A percentile compares a stretch with the other conserved stretches of the same genome.
These are phyloP conservation scores for Ochropleura plecta DNA, from an alignment of 2,888 invertebrate genomes.

Conservation along the genomic window DNA sequence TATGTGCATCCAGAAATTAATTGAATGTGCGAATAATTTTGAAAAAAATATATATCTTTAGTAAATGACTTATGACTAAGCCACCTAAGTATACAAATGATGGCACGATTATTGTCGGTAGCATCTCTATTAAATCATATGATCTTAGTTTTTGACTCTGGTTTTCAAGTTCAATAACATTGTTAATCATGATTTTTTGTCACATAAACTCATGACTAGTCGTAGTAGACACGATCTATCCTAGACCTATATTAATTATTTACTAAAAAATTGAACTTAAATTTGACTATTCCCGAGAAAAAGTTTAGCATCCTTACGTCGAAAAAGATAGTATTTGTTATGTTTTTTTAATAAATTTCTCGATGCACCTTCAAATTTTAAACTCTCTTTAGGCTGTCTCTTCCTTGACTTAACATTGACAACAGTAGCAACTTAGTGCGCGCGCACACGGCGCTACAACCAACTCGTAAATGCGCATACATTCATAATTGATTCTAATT, in stretches of 20 bases:
- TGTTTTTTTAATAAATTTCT: slow-evolving; percentile 52
- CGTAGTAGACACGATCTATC: too few relatives aligned
- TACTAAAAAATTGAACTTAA: neutral
- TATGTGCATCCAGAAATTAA: slow-evolving; percentile 76
- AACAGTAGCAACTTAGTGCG: slow-evolving; percentile 84
- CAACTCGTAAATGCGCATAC: slow-evolving; percentile 74
- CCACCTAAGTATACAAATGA: slow-evolving; percentile 4
- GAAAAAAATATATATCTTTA: too few relatives aligned
- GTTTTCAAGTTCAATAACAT: neutral
- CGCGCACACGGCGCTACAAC: slow-evolving; percentile 83
- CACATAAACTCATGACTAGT: slow-evolving; percentile 3
- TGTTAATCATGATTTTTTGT: slow-evolving; percentile 4
- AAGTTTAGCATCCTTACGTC: neutral
- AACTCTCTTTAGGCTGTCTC: slow-evolving; percentile 72
- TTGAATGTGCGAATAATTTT: neutral
- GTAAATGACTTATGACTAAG: neutral
- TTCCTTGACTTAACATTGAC: slow-evolving; percentile 81
- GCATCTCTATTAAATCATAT: neutral
- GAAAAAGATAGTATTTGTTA: neutral
- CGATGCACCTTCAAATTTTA: slow-evolving; percentile 59
- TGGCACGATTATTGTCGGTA: neutral
- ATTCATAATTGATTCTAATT: slow-evolving; percentile 28
- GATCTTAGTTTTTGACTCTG: slow-evolving; percentile 3
- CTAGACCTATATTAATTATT: too few relatives aligned
- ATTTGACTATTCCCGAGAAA: neutral